A percentile compares a stretch with the other conserved stretches of the same genome.
Conservation (phyloP, 2,113 vertebrate species). For the Bucco capensis region DNA sequence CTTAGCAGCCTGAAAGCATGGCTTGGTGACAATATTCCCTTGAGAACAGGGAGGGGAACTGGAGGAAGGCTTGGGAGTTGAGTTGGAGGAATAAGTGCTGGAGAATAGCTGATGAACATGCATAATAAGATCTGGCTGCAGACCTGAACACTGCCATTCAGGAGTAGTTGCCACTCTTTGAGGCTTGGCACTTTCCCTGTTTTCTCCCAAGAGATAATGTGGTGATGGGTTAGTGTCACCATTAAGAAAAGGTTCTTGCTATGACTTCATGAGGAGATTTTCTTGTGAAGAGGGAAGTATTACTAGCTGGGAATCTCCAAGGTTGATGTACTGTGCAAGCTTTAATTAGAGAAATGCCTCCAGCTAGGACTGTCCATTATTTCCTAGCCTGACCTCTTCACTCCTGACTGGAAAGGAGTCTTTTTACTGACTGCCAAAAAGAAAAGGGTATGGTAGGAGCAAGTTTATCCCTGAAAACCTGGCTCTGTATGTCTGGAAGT, state of each 20-base stretch:
- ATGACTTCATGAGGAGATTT: neutral
- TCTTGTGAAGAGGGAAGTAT: neutral
- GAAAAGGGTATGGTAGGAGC: neutral
- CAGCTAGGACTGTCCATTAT: neutral
- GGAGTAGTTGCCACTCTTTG: neutral
- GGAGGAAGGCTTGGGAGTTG: neutral
- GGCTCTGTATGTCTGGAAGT: accelerated
- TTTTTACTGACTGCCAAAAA: neutral
- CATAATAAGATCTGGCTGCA: neutral
- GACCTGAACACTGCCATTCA: neutral
- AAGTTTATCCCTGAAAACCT: neutral
- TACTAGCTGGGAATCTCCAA: neutral
- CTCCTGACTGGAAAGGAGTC: accelerated
- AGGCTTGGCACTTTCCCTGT: neutral
- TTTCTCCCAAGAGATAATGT: neutral
- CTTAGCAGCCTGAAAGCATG: neutral
- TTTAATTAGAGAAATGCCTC: neutral
- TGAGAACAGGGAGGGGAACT: neutral
- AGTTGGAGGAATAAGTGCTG: neutral
- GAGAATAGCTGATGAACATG: neutral
- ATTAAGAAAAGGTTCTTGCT: neutral
- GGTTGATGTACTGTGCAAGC: neutral
- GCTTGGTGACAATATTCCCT: neutral
- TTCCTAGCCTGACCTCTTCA: neutral
- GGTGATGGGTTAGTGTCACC: neutral